These are phyloP conservation scores for Papilio polyxenes DNA, from an alignment of 1,140 invertebrate genomes.

Conservation along the genomic window DNA sequence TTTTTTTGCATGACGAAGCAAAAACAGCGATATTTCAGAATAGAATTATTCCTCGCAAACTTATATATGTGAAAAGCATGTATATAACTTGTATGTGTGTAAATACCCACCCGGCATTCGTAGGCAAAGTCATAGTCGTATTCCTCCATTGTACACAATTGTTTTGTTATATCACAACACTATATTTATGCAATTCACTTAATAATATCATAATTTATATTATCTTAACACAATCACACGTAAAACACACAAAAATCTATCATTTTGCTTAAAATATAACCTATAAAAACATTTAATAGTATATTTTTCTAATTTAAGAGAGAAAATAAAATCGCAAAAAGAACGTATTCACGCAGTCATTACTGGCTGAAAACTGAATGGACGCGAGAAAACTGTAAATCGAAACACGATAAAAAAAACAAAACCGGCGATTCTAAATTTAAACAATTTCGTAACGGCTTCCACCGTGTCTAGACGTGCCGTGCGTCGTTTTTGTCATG, in stretches of 20 bases:
- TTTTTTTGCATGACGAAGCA: neutral
- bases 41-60: neutral
- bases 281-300: slow-evolving; percentile 38
- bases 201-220: slow-evolving; percentile 61
- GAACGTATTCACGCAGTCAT: slow-evolving; percentile 52
- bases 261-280: slow-evolving; percentile 44
- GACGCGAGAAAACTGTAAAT: slow-evolving; percentile 67
- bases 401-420: slow-evolving; percentile 59
- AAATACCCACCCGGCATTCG: slow-evolving; percentile 82
- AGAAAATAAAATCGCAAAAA: slow-evolving; percentile 29
- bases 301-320: neutral
- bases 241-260: slow-evolving; percentile 33
- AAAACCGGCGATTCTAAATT: slow-evolving; percentile 63
- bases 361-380: slow-evolving; percentile 73
- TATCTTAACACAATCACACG: slow-evolving; percentile 39
- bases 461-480: slow-evolving; percentile 60
- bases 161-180: slow-evolving; percentile 61
- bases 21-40: neutral
- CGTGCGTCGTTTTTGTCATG: slow-evolving; percentile 49
- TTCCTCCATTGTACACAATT: slow-evolving; percentile 71
- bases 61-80: neutral
- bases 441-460: slow-evolving; percentile 75
- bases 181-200: slow-evolving; percentile 56
- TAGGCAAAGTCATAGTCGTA: slow-evolving; percentile 83
- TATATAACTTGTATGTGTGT: slow-evolving; percentile 33